These are phyloP conservation scores for Pinna nobilis DNA, from an alignment of 1,140 invertebrate genomes.

Conservation along the genomic window DNA sequence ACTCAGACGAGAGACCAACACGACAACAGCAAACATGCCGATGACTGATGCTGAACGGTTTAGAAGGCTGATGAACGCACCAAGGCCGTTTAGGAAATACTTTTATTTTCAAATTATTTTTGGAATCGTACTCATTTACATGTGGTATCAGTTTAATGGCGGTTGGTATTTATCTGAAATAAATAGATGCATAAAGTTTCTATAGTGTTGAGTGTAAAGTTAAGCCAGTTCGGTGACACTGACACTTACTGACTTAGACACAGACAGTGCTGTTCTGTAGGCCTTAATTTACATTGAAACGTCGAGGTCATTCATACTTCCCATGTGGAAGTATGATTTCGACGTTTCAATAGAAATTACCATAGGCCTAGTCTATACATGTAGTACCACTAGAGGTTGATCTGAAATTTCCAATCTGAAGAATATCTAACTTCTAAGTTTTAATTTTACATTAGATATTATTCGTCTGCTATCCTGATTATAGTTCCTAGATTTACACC, in stretches of 20 bases:
- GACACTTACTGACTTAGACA: not conserved
- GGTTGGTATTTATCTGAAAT: slow-evolving; percentile 30
- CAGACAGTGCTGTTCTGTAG: not conserved
- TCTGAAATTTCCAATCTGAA: too few species aligned
- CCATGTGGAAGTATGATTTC: not conserved
- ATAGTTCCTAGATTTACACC: too few species aligned
- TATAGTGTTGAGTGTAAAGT: not conserved
- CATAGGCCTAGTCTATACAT: too few species aligned
- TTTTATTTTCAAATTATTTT: slow-evolving; percentile 37
- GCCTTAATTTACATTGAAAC: not conserved
- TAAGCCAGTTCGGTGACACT: too few species aligned
- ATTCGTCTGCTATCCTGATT: too few species aligned
- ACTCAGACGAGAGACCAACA: not conserved
- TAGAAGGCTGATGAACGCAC: slow-evolving; percentile 31
- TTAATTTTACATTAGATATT: too few species aligned
- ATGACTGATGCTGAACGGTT: slow-evolving; percentile 4
- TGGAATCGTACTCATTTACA: slow-evolving; percentile 35
- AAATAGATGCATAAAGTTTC: not conserved
- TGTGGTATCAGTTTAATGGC: slow-evolving; percentile 53
- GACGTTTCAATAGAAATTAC: not conserved
- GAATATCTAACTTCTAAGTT: too few species aligned
- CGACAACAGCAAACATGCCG: slow-evolving; percentile 12
- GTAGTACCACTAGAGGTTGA: too few species aligned
- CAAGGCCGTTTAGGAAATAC: slow-evolving; percentile 46
- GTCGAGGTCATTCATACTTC: not conserved